A percentile compares a stretch with the other conserved stretches of the same genome.
Conservation (phyloP, 2,888 invertebrate species). For the Pinctada fucata region DNA sequence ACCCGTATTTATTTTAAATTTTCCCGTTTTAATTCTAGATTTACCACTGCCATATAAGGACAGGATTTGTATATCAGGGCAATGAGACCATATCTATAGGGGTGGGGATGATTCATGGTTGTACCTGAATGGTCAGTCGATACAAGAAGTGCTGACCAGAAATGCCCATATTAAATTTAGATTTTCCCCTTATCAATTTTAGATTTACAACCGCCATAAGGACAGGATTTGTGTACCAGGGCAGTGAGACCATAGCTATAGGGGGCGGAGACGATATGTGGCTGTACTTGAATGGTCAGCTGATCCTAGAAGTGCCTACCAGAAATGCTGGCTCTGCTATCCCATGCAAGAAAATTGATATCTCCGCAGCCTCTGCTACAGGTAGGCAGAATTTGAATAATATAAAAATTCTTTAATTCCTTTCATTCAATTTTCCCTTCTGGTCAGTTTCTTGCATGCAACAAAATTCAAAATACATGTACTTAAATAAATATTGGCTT, state of each 20-base stretch:
- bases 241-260: slow-evolving; percentile 59
- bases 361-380: slow-evolving; percentile 47
- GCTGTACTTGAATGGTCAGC: slow-evolving; percentile 65
- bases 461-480: not conserved
- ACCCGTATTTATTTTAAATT: too few relatives aligned
- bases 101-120: slow-evolving; percentile 71
- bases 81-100: slow-evolving; percentile 60
- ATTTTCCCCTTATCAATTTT: not conserved
- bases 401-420: not conserved
- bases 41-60: slow-evolving; percentile 59
- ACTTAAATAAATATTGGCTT: not conserved
- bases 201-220: slow-evolving; percentile 65
- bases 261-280: slow-evolving; percentile 70
- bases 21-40: slow-evolving; percentile 40
- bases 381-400: slow-evolving; percentile 33
- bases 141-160: slow-evolving; percentile 58
- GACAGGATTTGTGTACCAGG: slow-evolving; percentile 60
- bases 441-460: too few relatives aligned
- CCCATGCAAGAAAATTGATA: slow-evolving; percentile 52
- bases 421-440: too few relatives aligned
- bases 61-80: slow-evolving; percentile 61
- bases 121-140: slow-evolving; percentile 61
- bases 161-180: not conserved
- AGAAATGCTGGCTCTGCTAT: slow-evolving; percentile 34
- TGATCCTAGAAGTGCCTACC: slow-evolving; percentile 58